Conservation (phyloP, 2,113 vertebrate genomes). For the Otocyon megalotis region DNA sequence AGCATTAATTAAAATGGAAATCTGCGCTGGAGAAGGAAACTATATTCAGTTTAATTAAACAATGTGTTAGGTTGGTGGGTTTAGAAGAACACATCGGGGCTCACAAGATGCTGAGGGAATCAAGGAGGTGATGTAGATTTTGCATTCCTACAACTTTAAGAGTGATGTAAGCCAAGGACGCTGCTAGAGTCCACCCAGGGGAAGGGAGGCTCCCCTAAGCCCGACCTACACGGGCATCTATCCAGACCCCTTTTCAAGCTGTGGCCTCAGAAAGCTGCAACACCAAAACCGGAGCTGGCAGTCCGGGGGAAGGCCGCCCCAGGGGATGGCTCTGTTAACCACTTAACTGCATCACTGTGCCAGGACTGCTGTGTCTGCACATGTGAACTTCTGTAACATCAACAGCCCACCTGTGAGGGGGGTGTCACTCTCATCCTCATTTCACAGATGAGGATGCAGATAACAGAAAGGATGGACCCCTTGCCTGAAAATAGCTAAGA, state of each 20-base stretch:
- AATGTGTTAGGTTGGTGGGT: not conserved
- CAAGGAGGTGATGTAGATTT: too few species aligned
- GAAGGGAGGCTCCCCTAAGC: not conserved
- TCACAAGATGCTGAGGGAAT: not conserved
- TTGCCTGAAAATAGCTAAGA: not conserved
- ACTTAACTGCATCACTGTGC: fast-evolving
- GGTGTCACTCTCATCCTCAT: not conserved
- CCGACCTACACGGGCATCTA: not conserved
- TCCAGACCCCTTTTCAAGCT: not conserved
- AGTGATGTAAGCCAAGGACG: not conserved
- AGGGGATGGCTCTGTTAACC: not conserved
- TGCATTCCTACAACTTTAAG: not conserved
- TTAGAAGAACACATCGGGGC: not conserved
- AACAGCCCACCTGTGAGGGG: too few species aligned
- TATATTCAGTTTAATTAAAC: not conserved
- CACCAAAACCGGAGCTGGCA: not conserved
- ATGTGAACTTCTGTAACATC: not conserved
- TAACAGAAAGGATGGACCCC: not conserved
- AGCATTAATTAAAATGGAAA: fast-evolving
- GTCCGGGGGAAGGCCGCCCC: not conserved
- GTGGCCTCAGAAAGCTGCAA: too few species aligned
- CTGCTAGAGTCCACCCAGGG: not conserved
- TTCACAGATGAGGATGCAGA: not conserved
- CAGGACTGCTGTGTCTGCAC: fast-evolving
- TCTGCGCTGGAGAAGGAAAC: not conserved